Evolutionary conservation across 2,888 invertebrate species (phyloP), one percentile per base, ranked within the genome.

Genomic region (Sminthurides aquaticus): DNA sequence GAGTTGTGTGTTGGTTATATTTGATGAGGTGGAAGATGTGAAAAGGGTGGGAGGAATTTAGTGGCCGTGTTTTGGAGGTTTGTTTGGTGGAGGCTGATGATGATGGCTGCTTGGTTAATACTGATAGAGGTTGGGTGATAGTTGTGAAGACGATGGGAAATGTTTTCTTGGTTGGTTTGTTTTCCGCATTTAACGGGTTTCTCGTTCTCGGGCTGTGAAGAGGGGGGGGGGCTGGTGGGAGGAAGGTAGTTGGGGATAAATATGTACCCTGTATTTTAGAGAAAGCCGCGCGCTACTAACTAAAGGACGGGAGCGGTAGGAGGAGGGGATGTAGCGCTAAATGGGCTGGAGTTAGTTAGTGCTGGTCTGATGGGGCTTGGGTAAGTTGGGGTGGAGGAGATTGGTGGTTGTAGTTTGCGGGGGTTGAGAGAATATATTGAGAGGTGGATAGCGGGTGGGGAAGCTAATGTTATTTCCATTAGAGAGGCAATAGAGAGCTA

Each of bases 381-480:
- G n/a, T n/a, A n/a, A n/a, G n/a, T n/a, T 34, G 43, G 43, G 43
- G 8, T 34, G 43, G 43, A 34, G 43, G 5, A 11, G 15, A 15
- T 34, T 34, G 15, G 43, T 15, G 43, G 8, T 34, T 5, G 43
- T 34, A 34, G 15, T 5, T 34, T 34, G 43, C 15, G 15, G 5
- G 43, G 43, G 43, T 34, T 34, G 15, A 34, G n/a, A n/a, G n/a
- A n/a, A 34, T 11, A 34, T 34, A 34, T 34, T 34, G 43, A 43
- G 58, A 57, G 62, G 62, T 49, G 27, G 48, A 52, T 34, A 15
- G 61, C 54, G 55, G 61, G 55, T 49, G 52, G 61, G 61, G 61
- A 54, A 61, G 61, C 61, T 57, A 57, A 64, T 58, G 64, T 64
- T 64, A 59, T 58, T 58, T 64, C 59, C 59, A 64, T 58, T 54